These are phyloP conservation scores for Puntigrus tetrazona DNA, from an alignment of 2,113 vertebrate species.

Conservation along the genomic window DNA sequence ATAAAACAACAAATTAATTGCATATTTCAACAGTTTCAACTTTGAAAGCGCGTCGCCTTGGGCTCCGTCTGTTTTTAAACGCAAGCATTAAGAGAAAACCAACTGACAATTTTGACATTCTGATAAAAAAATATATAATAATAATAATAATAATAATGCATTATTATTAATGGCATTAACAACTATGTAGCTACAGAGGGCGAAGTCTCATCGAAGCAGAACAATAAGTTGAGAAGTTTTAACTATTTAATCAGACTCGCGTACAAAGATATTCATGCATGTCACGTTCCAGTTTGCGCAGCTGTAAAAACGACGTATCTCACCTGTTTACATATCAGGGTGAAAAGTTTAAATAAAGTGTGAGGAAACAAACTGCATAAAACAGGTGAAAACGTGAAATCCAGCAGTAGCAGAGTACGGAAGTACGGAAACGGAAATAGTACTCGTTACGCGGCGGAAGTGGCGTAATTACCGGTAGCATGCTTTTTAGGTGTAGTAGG, in stretches of 20 bases:
- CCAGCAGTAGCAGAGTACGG: neutral
- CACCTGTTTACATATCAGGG: neutral
- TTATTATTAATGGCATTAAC: neutral
- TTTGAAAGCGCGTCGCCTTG: neutral
- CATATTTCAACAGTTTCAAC: no score
- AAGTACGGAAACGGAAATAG: conserved; percentile 6
- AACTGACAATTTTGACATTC: neutral
- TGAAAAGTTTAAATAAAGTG: neutral
- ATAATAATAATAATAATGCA: neutral
- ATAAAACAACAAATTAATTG: no score
- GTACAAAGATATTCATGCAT: neutral
- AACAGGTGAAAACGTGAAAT: neutral
- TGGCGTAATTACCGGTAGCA: conserved; percentile 1
- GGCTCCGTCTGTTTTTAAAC: neutral
- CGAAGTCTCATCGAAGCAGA: neutral
- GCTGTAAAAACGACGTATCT: neutral
- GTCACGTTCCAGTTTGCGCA: neutral
- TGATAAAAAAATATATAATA: no score
- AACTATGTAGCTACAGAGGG: neutral
- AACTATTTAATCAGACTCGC: neutral
- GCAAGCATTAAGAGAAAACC: neutral
- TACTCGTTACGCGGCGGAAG: neutral
- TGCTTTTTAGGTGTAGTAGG: neutral
- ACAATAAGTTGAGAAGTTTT: neutral
- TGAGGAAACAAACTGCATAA: neutral